Conservation (phyloP, 2,797 vertebrate genomes). For the Sebastolobus altivelis region DNA sequence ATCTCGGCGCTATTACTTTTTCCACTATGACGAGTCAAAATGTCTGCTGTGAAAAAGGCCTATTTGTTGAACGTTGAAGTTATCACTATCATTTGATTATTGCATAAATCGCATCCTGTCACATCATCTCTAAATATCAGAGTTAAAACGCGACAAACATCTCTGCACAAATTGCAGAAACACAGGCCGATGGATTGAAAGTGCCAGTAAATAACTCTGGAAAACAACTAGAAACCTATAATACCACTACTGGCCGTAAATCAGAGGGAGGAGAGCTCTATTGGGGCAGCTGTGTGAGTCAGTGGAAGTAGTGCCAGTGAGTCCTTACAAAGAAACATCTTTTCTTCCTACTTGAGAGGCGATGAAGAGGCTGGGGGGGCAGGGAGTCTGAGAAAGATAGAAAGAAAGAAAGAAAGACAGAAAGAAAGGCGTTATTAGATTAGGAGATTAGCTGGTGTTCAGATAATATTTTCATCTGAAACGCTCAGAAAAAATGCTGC, state of each 20-base stretch:
- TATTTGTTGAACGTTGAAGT: background rate
- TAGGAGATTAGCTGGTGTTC: constrained; percentile 14
- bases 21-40: too few relatives aligned
- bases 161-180: constrained; percentile 7
- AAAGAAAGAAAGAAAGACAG: constrained; percentile 29
- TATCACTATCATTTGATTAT: background rate
- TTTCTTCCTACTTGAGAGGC: constrained; percentile 71
- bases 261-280: constrained; percentile 48
- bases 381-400: constrained; percentile 7
- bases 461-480: constrained; percentile 32
- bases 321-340: constrained; percentile 73
- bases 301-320: constrained; percentile 49
- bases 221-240: constrained; percentile 40
- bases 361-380: constrained; percentile 7
- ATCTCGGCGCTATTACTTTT: too few relatives aligned
- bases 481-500: background rate
- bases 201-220: constrained; percentile 47
- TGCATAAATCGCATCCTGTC: constrained; percentile 2
- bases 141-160: constrained; percentile 16
- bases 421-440: background rate
- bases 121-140: background rate
- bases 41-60: too few relatives aligned
- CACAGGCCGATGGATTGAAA: constrained; percentile 18
- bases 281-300: constrained; percentile 67
- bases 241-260: constrained; percentile 45